A percentile compares a stretch with the other conserved stretches of the same genome.
These are phyloP conservation scores for Saccostrea cuccullata DNA, from an alignment of 1,140 invertebrate species.

Conservation along the genomic window DNA sequence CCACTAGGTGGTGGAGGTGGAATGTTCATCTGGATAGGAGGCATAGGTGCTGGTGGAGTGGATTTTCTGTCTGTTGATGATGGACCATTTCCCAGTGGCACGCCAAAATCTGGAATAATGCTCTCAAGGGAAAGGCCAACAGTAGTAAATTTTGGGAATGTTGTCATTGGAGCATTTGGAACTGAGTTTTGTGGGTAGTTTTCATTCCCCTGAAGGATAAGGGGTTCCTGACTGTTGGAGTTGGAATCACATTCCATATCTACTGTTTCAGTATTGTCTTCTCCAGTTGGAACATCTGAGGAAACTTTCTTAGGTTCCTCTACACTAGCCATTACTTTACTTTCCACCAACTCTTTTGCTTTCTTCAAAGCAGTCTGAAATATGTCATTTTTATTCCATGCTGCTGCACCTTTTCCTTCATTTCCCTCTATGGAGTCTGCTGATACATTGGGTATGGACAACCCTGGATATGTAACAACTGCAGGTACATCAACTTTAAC, in stretches of 20 bases:
- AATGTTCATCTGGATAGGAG: slow-evolving; percentile 7
- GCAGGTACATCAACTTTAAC: not conserved
- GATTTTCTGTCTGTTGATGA: not conserved
- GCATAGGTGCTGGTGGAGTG: not conserved
- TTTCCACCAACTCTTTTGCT: slow-evolving; percentile 9
- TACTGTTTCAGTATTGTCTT: slow-evolving; percentile 28
- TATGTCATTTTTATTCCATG: not conserved
- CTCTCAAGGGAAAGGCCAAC: not conserved
- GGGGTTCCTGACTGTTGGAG: slow-evolving; percentile 11
- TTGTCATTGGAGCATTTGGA: not conserved
- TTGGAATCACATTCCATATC: slow-evolving; percentile 43
- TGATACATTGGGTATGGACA: not conserved
- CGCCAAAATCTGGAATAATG: slow-evolving; percentile 4
- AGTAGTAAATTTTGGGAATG: slow-evolving; percentile 4
- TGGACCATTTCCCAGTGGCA: not conserved
- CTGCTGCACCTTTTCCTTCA: not conserved
- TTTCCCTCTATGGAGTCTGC: not conserved
- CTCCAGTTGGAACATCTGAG: not conserved
- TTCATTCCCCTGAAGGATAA: slow-evolving; percentile 23
- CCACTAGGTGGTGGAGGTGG: not conserved
- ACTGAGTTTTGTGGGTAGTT: not conserved
- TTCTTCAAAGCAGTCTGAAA: slow-evolving; percentile 29
- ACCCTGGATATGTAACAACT: not conserved
- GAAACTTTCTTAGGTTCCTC: slow-evolving; percentile 27
- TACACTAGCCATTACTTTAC: not conserved